Evolutionary conservation across 1,140 invertebrate genomes (phyloP).

Genomic region (Ditylenchus dipsaci): DNA sequence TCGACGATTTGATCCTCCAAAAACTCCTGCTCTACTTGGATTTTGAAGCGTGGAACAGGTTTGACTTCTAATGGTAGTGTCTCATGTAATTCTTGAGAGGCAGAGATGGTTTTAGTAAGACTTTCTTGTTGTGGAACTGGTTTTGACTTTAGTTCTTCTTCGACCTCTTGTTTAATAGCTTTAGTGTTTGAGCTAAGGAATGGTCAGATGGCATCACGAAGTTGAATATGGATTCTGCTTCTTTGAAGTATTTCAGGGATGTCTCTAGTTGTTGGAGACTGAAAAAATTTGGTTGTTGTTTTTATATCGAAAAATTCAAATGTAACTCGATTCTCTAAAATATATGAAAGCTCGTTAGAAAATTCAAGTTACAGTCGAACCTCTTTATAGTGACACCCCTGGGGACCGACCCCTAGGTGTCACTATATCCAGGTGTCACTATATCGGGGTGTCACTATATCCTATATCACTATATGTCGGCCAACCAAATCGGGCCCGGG

Average conservation of each 20-base stretch:
- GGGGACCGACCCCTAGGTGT: too few species aligned
- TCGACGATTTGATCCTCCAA: neutral
- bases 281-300: neutral
- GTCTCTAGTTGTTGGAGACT: neutral
- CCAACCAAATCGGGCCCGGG: too few species aligned
- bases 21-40: neutral
- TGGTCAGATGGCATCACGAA: constrained; percentile 10
- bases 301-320: too few species aligned
- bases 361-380: too few species aligned
- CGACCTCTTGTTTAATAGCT: neutral
- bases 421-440: too few species aligned
- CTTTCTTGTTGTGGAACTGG: neutral
- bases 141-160: neutral
- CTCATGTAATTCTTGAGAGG: too few species aligned
- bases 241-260: neutral
- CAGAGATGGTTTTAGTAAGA: neutral
- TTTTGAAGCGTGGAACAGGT: neutral
- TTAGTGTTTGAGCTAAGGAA: neutral
- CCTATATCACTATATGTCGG: too few species aligned
- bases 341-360: too few species aligned
- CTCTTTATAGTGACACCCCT: too few species aligned
- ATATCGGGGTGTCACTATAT: too few species aligned
- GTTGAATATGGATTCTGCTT: constrained; percentile 2
- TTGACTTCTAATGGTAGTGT: neutral
- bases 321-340: too few species aligned